Evolutionary conservation across 2,797 vertebrate genomes (phyloP).

Genomic region (Centropyge bicolor): DNA sequence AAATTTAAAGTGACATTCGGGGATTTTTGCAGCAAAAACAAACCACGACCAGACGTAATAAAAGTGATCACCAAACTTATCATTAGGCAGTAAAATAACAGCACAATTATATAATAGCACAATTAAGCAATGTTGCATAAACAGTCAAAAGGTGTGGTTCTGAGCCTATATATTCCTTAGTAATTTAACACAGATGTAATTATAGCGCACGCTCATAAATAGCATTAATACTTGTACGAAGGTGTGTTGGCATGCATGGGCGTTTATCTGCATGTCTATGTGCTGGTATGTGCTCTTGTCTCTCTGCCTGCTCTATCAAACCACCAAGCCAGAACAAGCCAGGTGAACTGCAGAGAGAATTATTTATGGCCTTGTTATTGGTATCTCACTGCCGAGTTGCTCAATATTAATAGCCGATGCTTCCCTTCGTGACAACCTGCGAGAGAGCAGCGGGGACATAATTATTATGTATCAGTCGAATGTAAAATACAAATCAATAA

Average conservation of each 20-base stretch:
- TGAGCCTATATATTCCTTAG: not conserved
- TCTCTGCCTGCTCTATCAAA: slow-evolving; percentile 42
- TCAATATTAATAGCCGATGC: slow-evolving; percentile 62
- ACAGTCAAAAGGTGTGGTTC: not conserved
- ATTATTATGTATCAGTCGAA: slow-evolving; percentile 52
- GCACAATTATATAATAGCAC: too few relatives aligned
- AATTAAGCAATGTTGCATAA: not conserved
- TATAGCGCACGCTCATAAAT: not conserved
- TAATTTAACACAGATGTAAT: slow-evolving; percentile 3
- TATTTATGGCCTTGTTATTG: slow-evolving; percentile 71
- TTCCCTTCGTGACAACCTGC: slow-evolving; percentile 46
- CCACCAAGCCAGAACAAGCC: slow-evolving; percentile 62
- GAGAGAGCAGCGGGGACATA: slow-evolving; percentile 22
- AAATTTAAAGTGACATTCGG: not conserved
- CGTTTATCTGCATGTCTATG: slow-evolving; percentile 27
- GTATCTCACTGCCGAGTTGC: slow-evolving; percentile 56
- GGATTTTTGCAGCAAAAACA: not conserved
- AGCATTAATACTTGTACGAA: slow-evolving; percentile 1
- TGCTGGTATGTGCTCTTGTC: slow-evolving; percentile 51
- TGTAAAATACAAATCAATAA: slow-evolving; percentile 51
- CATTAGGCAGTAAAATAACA: not conserved
- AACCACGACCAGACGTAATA: too few relatives aligned
- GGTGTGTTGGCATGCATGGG: slow-evolving; percentile 21
- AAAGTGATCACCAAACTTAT: too few relatives aligned
- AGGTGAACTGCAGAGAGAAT: slow-evolving; percentile 57